Conservation (phyloP, 2,113 vertebrate species). For the Notothenia rossii region DNA sequence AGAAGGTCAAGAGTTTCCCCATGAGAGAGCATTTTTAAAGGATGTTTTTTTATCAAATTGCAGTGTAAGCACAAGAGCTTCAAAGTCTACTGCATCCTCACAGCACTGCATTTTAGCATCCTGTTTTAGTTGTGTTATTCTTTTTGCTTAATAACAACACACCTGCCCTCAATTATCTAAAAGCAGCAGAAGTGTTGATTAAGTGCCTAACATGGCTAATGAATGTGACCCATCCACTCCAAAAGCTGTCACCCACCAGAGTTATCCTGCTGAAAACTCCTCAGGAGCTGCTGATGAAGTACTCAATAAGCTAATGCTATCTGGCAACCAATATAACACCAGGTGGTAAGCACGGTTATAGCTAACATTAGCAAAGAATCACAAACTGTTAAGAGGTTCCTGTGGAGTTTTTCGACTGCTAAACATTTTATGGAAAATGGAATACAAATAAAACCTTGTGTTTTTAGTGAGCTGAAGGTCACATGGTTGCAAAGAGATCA, state of each 20-base stretch:
- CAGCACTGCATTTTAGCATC: not conserved
- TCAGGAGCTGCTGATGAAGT: slow-evolving; percentile 41
- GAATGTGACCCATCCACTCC: slow-evolving; percentile 33
- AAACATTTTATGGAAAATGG: no score
- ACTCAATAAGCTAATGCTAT: slow-evolving; percentile 71
- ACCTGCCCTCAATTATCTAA: slow-evolving; percentile 69
- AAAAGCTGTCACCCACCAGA: slow-evolving; percentile 57
- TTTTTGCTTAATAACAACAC: slow-evolving; percentile 51
- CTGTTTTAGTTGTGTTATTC: slow-evolving; percentile 14
- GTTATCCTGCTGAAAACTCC: slow-evolving; percentile 46
- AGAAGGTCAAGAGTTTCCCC: no score
- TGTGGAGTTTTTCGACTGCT: not conserved
- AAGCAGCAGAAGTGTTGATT: slow-evolving; percentile 62
- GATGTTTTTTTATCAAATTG: not conserved
- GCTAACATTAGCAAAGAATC: slow-evolving; percentile 45
- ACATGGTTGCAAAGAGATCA: slow-evolving; percentile 5
- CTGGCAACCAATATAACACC: slow-evolving; percentile 56
- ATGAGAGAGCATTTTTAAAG: no score
- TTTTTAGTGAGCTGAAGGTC: slow-evolving; percentile 32
- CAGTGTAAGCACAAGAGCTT: not conserved
- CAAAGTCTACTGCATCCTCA: not conserved
- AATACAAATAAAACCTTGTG: slow-evolving; percentile 5
- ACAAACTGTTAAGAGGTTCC: slow-evolving; percentile 15
- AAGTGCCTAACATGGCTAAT: slow-evolving; percentile 32
- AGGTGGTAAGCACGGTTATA: slow-evolving; percentile 27